phyloP scores from a whole-genome alignment of 2,888 invertebrate genomes.

The Chaitophorus viminalis region DNA sequence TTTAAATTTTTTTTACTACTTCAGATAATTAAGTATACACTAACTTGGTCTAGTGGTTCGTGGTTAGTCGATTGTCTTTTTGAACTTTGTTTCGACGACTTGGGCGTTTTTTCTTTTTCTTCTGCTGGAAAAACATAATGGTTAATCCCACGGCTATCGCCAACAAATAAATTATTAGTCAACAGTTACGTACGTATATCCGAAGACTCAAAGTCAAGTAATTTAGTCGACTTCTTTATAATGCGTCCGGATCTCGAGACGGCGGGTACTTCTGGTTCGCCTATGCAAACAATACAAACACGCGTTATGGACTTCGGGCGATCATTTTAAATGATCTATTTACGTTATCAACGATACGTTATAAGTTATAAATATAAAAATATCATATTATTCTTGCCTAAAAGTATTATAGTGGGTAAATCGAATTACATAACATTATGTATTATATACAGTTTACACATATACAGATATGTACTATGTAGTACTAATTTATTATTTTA shows the following conservation, averaged over 20 bases:
- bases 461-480: too few relatives aligned
- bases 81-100: slow-evolving; percentile 15
- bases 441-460: too few relatives aligned
- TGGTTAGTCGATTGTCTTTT: slow-evolving; percentile 26
- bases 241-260: slow-evolving; percentile 90
- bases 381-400: not conserved
- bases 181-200: slow-evolving; percentile 73
- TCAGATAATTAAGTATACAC: not conserved
- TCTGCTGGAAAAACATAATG: slow-evolving; percentile 16
- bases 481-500: too few relatives aligned
- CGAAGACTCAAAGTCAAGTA: slow-evolving; percentile 91
- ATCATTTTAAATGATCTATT: not conserved
- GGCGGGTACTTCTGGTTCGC: slow-evolving; percentile 83
- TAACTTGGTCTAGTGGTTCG: slow-evolving; percentile 24
- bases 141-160: not conserved
- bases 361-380: too few relatives aligned
- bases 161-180: not conserved
- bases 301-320: not conserved
- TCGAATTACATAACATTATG: too few relatives aligned
- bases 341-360: not conserved
- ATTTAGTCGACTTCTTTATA: slow-evolving; percentile 92
- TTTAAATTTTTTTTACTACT: not conserved
- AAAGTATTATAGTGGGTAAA: too few relatives aligned
- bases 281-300: slow-evolving; percentile 49
- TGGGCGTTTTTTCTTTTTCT: slow-evolving; percentile 51